A percentile compares a stretch with the other conserved stretches of the same genome.
Evolutionary conservation across 2,888 invertebrate species (phyloP).

Genomic region (Sepioteuthis lessoniana): DNA sequence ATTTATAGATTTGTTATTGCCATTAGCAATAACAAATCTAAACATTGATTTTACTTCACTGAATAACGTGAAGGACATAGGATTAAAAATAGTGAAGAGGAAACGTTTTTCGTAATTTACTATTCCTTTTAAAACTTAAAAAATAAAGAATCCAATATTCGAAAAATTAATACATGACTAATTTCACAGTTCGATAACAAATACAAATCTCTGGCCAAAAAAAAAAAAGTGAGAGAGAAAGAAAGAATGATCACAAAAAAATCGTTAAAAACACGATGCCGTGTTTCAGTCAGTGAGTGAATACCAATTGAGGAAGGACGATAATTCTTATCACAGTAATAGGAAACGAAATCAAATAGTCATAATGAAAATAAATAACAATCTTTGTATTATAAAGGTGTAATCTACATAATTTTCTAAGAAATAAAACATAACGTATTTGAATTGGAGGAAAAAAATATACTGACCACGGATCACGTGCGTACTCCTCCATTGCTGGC

Average conservation of each 20-base stretch:
- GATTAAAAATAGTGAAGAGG: not conserved
- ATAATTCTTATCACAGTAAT: not conserved
- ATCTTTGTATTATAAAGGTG: not conserved
- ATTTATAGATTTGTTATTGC: not conserved
- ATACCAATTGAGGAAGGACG: not conserved
- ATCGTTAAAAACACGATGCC: not conserved
- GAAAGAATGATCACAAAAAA: not conserved
- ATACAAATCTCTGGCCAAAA: not conserved
- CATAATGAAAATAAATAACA: not conserved
- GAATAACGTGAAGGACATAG: not conserved
- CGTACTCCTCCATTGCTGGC: constrained; percentile 90
- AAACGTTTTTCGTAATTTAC: not conserved
- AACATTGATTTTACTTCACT: not conserved
- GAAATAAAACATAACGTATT: not conserved
- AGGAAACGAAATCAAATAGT: not conserved
- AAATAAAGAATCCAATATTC: not conserved
- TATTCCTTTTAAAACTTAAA: too few relatives aligned
- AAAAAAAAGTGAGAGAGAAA: not conserved
- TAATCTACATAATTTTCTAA: not conserved
- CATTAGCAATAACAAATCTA: not conserved
- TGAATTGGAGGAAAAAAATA: not conserved
- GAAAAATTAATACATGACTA: not conserved
- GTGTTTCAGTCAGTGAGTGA: not conserved
- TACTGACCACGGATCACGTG: constrained; percentile 89
- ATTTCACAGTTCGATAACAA: not conserved